These are phyloP conservation scores for Stegodyphus dumicola DNA, from an alignment of 1,140 invertebrate genomes.

Conservation along the genomic window DNA sequence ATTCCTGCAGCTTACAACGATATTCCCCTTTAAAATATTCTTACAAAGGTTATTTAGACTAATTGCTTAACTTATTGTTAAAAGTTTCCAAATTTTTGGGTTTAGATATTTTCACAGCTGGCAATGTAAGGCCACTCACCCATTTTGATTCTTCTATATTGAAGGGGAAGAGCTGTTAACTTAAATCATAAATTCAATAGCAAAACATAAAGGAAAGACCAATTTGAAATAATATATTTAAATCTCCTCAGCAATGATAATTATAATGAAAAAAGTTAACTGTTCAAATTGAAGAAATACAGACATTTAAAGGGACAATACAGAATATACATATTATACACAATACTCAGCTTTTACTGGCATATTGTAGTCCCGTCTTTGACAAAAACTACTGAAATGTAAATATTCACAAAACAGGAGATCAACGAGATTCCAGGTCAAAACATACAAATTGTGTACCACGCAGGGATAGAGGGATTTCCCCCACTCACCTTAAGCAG, in stretches of 20 bases:
- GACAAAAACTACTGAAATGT: constrained; percentile 24
- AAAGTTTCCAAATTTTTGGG: too few species aligned
- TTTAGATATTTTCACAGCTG: too few species aligned
- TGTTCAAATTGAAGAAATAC: not conserved
- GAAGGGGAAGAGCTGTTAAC: too few species aligned
- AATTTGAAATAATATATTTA: too few species aligned
- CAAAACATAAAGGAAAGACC: not conserved
- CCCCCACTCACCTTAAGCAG: not conserved
- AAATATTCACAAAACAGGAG: constrained; percentile 21
- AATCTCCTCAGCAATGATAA: not conserved
- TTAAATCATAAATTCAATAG: not conserved
- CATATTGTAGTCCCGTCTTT: not conserved
- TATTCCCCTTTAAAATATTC: not conserved
- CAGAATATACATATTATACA: constrained; percentile 32
- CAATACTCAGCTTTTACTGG: constrained; percentile 17
- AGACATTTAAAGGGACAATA: constrained; percentile 10
- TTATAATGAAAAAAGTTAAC: not conserved
- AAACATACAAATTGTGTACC: not conserved
- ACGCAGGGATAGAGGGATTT: too few species aligned
- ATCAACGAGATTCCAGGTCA: not conserved
- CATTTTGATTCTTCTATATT: too few species aligned
- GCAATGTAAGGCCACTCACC: too few species aligned
- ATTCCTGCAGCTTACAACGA: not conserved
- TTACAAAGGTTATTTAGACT: not conserved
- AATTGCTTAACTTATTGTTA: too few species aligned